Conservation (phyloP, 2,113 vertebrate species). For the Rhinichthys klamathensis region DNA sequence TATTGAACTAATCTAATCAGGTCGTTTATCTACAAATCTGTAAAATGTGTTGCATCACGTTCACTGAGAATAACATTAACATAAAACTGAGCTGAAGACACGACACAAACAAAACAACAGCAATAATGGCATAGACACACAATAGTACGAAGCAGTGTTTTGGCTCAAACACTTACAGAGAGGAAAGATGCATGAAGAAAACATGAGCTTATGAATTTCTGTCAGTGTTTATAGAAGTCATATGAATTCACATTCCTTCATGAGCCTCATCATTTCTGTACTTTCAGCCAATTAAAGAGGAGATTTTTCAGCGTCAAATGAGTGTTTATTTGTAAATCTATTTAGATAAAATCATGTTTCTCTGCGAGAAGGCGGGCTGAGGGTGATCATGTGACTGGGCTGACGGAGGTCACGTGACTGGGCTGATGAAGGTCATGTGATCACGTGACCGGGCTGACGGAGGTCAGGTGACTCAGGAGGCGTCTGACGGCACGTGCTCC, state of each 20-base stretch:
- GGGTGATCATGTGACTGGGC: too few species aligned
- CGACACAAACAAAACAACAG: neutral
- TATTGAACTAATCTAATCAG: neutral
- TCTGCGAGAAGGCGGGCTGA: too few species aligned
- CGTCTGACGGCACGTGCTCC: slow-evolving; percentile 88
- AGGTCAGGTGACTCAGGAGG: slow-evolving; percentile 73
- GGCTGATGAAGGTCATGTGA: too few species aligned
- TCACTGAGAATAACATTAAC: neutral
- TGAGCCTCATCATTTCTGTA: neutral
- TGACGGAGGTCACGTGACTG: too few species aligned
- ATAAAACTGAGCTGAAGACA: too few species aligned
- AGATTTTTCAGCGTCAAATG: neutral
- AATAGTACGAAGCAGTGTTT: neutral
- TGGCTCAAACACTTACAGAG: neutral
- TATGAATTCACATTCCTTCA: neutral
- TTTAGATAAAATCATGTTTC: neutral
- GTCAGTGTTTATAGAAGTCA: neutral
- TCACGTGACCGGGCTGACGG: too few species aligned
- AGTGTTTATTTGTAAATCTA: neutral
- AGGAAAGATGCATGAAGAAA: neutral
- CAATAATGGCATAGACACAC: neutral
- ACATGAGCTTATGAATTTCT: neutral
- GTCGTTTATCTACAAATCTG: neutral
- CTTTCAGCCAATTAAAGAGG: neutral
- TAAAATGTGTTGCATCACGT: neutral